These are phyloP conservation scores for Noctua janthe DNA, from an alignment of 2,888 invertebrate species.

Conservation along the genomic window DNA sequence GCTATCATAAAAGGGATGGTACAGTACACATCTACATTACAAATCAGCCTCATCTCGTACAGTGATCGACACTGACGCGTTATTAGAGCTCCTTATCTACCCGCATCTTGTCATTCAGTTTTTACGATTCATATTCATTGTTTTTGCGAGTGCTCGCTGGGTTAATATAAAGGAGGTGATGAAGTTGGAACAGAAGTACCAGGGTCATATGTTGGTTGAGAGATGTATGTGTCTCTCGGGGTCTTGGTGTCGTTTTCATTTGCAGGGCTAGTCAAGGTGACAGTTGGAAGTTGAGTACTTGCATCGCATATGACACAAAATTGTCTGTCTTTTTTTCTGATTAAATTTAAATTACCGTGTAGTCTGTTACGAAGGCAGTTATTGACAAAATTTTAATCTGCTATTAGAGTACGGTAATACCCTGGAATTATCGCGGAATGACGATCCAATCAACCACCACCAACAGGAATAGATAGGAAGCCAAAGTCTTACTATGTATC, in stretches of 20 bases:
- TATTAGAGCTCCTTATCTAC: conserved; percentile 82
- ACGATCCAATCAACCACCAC: not conserved
- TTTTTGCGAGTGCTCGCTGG: conserved; percentile 80
- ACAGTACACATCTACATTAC: conserved; percentile 68
- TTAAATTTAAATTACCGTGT: not conserved
- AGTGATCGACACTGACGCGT: conserved; percentile 72
- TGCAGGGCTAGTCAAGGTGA: not conserved
- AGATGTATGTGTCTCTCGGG: conserved; percentile 30
- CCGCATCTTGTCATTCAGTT: conserved; percentile 84
- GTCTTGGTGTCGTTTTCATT: not conserved
- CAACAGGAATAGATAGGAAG: not conserved
- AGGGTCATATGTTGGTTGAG: conserved; percentile 12
- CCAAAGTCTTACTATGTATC: not conserved
- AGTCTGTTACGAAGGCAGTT: not conserved
- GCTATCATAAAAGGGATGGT: conserved; percentile 62
- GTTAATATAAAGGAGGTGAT: conserved; percentile 52
- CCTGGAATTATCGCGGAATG: not conserved
- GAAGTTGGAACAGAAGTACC: conserved; percentile 58
- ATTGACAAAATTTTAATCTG: not conserved
- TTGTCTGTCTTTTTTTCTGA: not conserved
- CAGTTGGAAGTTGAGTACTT: not conserved
- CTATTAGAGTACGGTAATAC: not conserved
- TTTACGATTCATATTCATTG: conserved; percentile 85
- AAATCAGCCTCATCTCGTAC: conserved; percentile 64
- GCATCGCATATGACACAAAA: not conserved